Percentiles rank a stretch among this genome's conserved stretches.
phyloP scores from a whole-genome alignment of 1,140 invertebrate genomes.

The Drepana arcuata region DNA sequence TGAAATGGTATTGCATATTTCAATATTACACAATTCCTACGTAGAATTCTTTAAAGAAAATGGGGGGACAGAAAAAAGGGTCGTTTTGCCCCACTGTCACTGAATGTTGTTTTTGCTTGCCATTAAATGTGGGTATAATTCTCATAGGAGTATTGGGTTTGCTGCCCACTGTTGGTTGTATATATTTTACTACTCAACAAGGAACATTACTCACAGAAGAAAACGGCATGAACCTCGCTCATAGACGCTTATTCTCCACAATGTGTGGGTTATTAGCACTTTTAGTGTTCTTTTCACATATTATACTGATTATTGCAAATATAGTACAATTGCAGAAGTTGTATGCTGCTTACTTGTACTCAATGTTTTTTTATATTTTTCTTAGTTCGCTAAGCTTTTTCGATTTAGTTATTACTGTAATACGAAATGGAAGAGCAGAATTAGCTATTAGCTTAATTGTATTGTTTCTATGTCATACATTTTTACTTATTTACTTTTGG shows the following conservation, averaged over 20 bases:
- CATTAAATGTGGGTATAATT: constrained; percentile 7
- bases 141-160: constrained; percentile 11
- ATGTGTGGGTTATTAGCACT: constrained; percentile 5
- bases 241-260: not conserved
- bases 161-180: constrained; percentile 8
- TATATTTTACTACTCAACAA: constrained; percentile 1
- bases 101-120: constrained; percentile 10
- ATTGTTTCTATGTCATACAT: too few species aligned
- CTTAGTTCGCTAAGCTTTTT: too few species aligned
- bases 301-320: constrained; percentile 8
- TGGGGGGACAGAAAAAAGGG: too few species aligned
- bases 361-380: constrained; percentile 13
- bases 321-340: constrained; percentile 6
- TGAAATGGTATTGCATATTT: too few species aligned
- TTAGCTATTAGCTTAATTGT: constrained; percentile 7
- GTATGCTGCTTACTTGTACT: constrained; percentile 8
- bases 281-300: constrained; percentile 8
- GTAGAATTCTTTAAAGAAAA: too few species aligned
- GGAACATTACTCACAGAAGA: not conserved
- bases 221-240: not conserved
- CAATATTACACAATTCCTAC: too few species aligned
- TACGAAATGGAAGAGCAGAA: constrained; percentile 3
- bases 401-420: too few species aligned
- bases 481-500: constrained; percentile 18
- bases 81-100: constrained; percentile 8